Percentiles rank a stretch among this genome's conserved stretches.
phyloP scores from a whole-genome alignment of 2,888 invertebrate species.

The Aspidiotus rigidus region DNA sequence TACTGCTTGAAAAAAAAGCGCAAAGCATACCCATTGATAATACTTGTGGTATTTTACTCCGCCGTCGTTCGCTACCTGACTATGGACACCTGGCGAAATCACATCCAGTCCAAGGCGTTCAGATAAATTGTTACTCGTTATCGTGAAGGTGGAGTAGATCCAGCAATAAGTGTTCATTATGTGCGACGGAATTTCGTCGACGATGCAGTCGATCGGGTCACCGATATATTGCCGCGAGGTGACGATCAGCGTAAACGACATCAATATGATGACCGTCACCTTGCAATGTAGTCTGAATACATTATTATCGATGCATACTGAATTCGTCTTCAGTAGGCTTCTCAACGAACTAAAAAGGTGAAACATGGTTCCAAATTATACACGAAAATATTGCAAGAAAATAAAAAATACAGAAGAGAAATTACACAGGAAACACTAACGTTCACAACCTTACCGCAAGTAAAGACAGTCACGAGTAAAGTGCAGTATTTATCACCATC shows the following conservation, averaged over 20 bases:
- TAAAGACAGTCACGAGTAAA: too few relatives aligned
- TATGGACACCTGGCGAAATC: slow-evolving; percentile 69
- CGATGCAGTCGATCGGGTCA: slow-evolving; percentile 80
- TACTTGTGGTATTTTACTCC: slow-evolving; percentile 86
- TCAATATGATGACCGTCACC: slow-evolving; percentile 59
- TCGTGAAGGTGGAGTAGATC: slow-evolving; percentile 80
- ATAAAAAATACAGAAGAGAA: too few relatives aligned
- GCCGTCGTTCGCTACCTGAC: slow-evolving; percentile 69
- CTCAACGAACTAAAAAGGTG: slow-evolving; percentile 59
- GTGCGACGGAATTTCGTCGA: slow-evolving; percentile 76
- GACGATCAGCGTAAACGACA: slow-evolving; percentile 63
- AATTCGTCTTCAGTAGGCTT: slow-evolving; percentile 56
- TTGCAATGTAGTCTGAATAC: slow-evolving; percentile 67
- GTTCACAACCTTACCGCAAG: too few relatives aligned
- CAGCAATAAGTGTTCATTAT: slow-evolving; percentile 89
- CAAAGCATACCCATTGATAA: too few relatives aligned
- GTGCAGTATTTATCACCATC: too few relatives aligned
- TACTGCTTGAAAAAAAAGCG: too few relatives aligned
- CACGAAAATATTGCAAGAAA: too few relatives aligned
- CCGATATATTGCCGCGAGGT: slow-evolving; percentile 77
- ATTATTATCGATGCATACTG: slow-evolving; percentile 63
- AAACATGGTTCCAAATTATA: slow-evolving; percentile 47
- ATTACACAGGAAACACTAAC: too few relatives aligned
- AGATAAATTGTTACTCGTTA: too few relatives aligned
- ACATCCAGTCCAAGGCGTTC: too few relatives aligned